Base-by-base conservation (phyloP, 2,888 invertebrate species). In the Apodemia zela region DNA sequence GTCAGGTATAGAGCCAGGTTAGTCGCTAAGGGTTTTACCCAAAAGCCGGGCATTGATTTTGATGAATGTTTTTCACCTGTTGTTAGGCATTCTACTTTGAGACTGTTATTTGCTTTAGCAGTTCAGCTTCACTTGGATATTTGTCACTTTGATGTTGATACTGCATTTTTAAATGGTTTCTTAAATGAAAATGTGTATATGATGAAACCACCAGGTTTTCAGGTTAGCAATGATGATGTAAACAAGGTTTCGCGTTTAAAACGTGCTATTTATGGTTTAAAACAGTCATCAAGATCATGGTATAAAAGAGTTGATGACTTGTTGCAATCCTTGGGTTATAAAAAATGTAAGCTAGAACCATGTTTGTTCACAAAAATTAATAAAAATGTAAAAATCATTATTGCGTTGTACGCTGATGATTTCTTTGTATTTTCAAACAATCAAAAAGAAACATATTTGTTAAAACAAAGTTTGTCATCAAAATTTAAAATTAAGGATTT, bases 101-200 rank as follows among this genome's bases (percentile, higher is more conserved):
- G 66, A 62, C 59, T 67, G 57, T 62, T 65, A 49, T 65, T 59
- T 59, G 59, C 47, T 47, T 47, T 47, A 47, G 47, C 47, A 47
- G 17, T 47, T 47, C 47, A 47, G 17, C 47, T 17, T 4, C 47
- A 47, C 5, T 17, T 47, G 5, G n/a, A 47, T 17, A 47, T 47
- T 47, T 47, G 3, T 49, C 65, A 67, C 29, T 58, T 67, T 35
- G 67, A 67, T 47, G 61, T 67, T 13, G 33, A 45, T 58, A 67
- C 65, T 63, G 64, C 65, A 51, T 65, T 67, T 62, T 49, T 65
- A 45, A 67, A 65, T 65, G 63, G 67, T 42, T 64, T 58, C 42
- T 62, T 67, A 21, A 59, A 54, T 62, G 62, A 67, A 62, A 60
- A 54, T 18, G 63, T 62, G n/a, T 67, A 64, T 25, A 65, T 67